These are phyloP conservation scores for Varecia variegata DNA, from an alignment of 2,797 vertebrate genomes.

Conservation along the genomic window DNA sequence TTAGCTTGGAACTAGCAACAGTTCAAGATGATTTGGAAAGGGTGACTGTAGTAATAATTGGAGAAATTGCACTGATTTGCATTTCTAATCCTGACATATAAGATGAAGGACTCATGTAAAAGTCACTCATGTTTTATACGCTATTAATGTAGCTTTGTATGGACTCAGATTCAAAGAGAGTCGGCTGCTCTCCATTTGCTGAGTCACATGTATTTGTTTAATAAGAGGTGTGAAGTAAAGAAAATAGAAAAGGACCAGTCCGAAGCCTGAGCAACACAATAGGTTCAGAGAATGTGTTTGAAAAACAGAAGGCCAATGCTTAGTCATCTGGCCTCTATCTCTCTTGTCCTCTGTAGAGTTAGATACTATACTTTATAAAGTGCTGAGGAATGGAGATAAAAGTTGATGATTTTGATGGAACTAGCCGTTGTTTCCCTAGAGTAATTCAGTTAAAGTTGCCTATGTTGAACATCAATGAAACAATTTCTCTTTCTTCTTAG, in stretches of 20 bases:
- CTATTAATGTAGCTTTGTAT: background rate
- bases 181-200: background rate
- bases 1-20: background rate
- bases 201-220: background rate
- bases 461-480: conserved; percentile 53
- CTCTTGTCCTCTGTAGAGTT: background rate
- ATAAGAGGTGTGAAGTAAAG: background rate
- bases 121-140: background rate
- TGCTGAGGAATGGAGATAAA: conserved; percentile 23
- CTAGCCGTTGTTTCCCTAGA: conserved; percentile 44
- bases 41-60: background rate
- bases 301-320: background rate
- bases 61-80: background rate
- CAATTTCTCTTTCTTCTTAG: conserved; percentile 59
- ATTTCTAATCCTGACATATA: background rate
- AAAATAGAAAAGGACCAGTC: background rate
- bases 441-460: conserved; percentile 53
- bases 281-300: background rate
- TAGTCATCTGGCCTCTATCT: background rate
- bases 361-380: background rate
- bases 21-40: background rate
- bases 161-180: background rate
- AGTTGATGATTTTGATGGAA: conserved; percentile 62
- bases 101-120: background rate
- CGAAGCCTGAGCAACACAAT: background rate